Base-by-base conservation (phyloP, 2,888 invertebrate species). In the Tholera decimalis region DNA sequence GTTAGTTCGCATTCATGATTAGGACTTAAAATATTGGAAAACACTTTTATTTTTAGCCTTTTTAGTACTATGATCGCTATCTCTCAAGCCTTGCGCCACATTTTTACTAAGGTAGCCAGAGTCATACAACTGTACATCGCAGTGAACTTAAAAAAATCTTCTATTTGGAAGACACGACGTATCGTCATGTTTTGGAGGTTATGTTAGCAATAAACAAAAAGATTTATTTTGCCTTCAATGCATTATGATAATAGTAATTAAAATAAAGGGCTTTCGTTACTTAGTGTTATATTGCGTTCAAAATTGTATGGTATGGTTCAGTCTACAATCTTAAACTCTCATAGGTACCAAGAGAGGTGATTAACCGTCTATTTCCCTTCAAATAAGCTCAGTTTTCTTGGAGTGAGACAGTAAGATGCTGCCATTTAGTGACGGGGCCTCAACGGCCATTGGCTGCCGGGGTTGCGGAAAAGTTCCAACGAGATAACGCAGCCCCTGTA, bases 91-190 rank as follows among this genome's bases (percentile, higher is more conserved):
- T 75, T 67, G 15, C 4, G 3, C 22, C 33, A 43, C 35, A 58
- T 54, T 60, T 71, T 43, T 39, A 71, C 57, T 33, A 53, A 59
- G 53, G 65, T 30, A 71, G 56, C 46, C 28, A 56, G 33, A 55
- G 46, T 35, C 53, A 28, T 44, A 63, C 57, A 74, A 71, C 74
- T 77, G 71, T 80, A 77, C 53, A 77, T 66, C 44, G 39, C 30
- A 54, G 26, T 63, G 39, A 70, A 68, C 50, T 65, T 64, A 59
- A 70, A 62, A 57, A 54, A 60, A 66, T 66, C 49, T 15, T 60
- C 60, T 69, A 37, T 67, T 79, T 58, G 20, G 57, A 57, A 13
- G 30, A 39, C 41, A 41, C 24, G 46, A 49, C 37, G 30, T 44
- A 58, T 46, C 58, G 47, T 49, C 43, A 70, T 55, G 35, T 66